A percentile compares a stretch with the other conserved stretches of the same genome.
Evolutionary conservation across 2,888 invertebrate genomes (phyloP).

Genomic region (Hydraecia micacea): DNA sequence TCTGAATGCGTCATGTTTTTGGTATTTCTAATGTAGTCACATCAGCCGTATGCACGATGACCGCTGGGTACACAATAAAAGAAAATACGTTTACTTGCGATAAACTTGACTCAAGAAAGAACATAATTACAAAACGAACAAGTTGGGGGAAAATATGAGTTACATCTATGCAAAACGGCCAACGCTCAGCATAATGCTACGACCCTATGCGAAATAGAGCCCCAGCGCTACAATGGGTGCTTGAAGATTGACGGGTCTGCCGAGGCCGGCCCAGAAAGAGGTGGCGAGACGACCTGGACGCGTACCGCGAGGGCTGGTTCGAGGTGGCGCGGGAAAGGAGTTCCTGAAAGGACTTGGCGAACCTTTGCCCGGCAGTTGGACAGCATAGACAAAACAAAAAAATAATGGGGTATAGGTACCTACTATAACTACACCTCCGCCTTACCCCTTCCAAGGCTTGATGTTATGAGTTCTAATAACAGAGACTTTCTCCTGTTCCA

Average conservation of each 20-base stretch:
- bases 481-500: slow-evolving; percentile 33
- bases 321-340: neutral
- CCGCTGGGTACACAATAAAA: neutral
- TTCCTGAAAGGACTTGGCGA: neutral
- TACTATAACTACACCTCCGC: neutral
- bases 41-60: neutral
- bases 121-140: too few species aligned
- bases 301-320: neutral
- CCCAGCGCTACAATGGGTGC: too few species aligned
- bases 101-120: too few species aligned
- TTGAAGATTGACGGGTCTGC: too few species aligned
- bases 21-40: neutral
- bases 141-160: neutral
- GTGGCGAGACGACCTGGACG: neutral
- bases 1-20: neutral
- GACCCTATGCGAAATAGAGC: too few species aligned
- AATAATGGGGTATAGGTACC: neutral
- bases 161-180: neutral
- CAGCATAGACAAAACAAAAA: neutral
- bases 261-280: neutral
- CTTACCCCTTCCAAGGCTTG: neutral
- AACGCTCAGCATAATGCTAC: too few species aligned
- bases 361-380: neutral
- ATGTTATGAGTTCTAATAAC: neutral
- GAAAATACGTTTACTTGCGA: too few species aligned